A percentile compares a stretch with the other conserved stretches of the same genome.
Conservation (phyloP, 2,888 invertebrate species). For the Theretra japonica region DNA sequence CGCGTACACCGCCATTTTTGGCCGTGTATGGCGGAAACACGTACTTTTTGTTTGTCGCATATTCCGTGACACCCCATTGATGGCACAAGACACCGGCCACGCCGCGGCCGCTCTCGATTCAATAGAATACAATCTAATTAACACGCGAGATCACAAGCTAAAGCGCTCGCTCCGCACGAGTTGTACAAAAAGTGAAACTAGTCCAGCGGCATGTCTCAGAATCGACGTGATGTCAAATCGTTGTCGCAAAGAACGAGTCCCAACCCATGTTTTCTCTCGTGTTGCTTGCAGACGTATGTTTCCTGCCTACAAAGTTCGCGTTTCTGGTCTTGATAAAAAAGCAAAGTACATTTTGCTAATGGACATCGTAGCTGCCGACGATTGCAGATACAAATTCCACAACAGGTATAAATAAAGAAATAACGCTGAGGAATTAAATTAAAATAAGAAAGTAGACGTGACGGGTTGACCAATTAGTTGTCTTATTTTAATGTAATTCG, state of each 20-base stretch:
- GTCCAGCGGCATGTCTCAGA: conserved; percentile 77
- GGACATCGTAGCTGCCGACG: conserved; percentile 98
- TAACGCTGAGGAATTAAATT: conserved; percentile 75
- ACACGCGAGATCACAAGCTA: conserved; percentile 80
- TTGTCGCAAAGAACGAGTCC: conserved; percentile 79
- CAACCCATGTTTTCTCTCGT: conserved; percentile 83
- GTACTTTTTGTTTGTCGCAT: conserved; percentile 66
- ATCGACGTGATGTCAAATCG: conserved; percentile 82
- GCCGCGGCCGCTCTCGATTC: not conserved
- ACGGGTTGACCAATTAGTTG: conserved; percentile 54
- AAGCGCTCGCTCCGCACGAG: conserved; percentile 63
- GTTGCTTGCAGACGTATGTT: conserved; percentile 96
- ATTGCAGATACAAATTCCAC: conserved; percentile 97
- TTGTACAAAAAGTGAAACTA: conserved; percentile 70
- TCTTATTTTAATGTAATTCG: conserved; percentile 84
- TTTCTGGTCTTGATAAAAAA: conserved; percentile 98
- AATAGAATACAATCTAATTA: conserved; percentile 57
- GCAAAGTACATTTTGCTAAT: conserved; percentile 98
- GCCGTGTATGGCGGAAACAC: conserved; percentile 64
- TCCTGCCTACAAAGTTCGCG: conserved; percentile 98
- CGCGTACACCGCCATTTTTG: conserved; percentile 65
- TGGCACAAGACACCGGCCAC: not conserved
- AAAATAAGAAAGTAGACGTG: conserved; percentile 74
- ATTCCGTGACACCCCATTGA: conserved; percentile 67
- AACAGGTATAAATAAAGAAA: conserved; percentile 89